Evolutionary conservation across 2,113 vertebrate genomes (phyloP).

Genomic region (Cephalopterus ornatus): DNA sequence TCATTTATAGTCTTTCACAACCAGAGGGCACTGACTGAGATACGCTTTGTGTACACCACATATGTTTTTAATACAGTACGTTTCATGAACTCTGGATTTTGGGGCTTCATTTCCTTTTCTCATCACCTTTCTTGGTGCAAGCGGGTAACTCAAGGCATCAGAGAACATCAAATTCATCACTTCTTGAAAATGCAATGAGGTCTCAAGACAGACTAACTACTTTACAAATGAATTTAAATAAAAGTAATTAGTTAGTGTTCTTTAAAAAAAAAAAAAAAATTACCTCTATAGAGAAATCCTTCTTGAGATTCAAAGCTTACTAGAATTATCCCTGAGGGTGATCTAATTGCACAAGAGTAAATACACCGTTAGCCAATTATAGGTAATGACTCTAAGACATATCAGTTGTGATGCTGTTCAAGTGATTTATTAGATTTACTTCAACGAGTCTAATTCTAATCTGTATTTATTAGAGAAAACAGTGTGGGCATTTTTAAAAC

Average conservation of each 20-base stretch:
- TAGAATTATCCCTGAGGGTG: constrained; percentile 57
- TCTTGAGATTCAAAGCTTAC: constrained; percentile 60
- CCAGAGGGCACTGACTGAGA: neutral
- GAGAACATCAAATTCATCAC: constrained; percentile 64
- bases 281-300: constrained; percentile 52
- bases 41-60: neutral
- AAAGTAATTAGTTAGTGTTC: constrained; percentile 67
- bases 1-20: neutral
- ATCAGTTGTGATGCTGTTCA: constrained; percentile 25
- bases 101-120: constrained; percentile 55
- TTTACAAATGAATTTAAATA: constrained; percentile 66
- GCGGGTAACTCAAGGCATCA: constrained; percentile 39
- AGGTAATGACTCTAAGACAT: constrained; percentile 58
- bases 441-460: neutral
- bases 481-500: neutral
- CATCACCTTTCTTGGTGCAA: constrained; percentile 54
- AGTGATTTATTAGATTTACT: constrained; percentile 62
- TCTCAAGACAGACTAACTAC: constrained; percentile 46
- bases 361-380: constrained; percentile 68
- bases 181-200: constrained; percentile 57
- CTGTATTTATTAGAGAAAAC: constrained; percentile 17
- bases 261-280: constrained; percentile 28
- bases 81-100: constrained; percentile 36
- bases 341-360: constrained; percentile 64
- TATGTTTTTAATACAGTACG: neutral